Conservation (phyloP, 2,797 vertebrate species). For the Malurus splendens region DNA sequence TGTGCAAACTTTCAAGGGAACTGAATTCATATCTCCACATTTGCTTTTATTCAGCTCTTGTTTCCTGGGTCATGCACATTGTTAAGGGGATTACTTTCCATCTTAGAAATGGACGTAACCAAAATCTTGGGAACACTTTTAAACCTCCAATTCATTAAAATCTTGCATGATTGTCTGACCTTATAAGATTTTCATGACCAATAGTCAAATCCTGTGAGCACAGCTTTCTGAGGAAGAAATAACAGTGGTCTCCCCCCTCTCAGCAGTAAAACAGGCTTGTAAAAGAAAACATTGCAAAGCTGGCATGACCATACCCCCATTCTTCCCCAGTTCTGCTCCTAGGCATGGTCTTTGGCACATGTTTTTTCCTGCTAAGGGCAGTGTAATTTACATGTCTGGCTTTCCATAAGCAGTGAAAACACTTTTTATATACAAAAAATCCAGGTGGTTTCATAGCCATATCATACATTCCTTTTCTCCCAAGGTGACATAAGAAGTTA, state of each 20-base stretch:
- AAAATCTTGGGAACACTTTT: neutral
- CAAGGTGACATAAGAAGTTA: conserved; percentile 45
- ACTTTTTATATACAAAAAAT: conserved; percentile 49
- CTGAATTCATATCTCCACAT: neutral
- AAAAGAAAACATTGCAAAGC: conserved; percentile 45
- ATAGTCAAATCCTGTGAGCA: conserved; percentile 38
- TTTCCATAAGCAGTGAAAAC: conserved; percentile 53
- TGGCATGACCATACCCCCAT: conserved; percentile 49
- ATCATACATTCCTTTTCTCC: conserved; percentile 59
- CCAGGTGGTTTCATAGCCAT: conserved; percentile 52
- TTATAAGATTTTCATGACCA: conserved; percentile 34
- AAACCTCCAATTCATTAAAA: conserved; percentile 2
- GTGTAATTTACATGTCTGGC: conserved; percentile 58
- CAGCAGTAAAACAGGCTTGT: conserved; percentile 56
- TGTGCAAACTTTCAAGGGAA: neutral
- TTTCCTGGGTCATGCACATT: neutral
- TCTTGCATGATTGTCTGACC: conserved; percentile 13
- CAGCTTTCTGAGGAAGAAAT: conserved; percentile 55
- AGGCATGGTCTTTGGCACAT: conserved; percentile 47
- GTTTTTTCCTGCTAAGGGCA: conserved; percentile 27
- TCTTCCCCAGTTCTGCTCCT: conserved; percentile 37
- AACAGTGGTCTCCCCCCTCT: conserved; percentile 12
- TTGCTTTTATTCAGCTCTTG: neutral
- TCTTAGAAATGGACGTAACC: neutral
- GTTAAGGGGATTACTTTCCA: neutral